Conservation (phyloP, 1,140 invertebrate genomes). For the Eumeta japonica region DNA sequence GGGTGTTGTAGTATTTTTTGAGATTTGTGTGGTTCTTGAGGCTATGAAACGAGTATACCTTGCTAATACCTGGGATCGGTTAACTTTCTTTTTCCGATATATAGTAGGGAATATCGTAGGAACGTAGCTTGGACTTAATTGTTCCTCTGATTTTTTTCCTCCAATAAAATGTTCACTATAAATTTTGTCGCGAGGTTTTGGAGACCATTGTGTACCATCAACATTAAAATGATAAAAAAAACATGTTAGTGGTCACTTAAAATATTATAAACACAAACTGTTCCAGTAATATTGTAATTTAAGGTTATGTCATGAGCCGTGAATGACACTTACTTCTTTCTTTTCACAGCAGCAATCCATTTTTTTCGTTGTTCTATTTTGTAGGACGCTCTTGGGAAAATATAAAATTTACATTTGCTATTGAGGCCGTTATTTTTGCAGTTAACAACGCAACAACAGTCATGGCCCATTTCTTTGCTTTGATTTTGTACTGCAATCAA, state of each 20-base stretch:
- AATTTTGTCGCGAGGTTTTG: conserved; percentile 1
- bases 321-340: too few relatives aligned
- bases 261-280: too few relatives aligned
- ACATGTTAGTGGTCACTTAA: background rate
- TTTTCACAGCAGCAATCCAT: too few relatives aligned
- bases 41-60: conserved; percentile 1
- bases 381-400: too few relatives aligned
- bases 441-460: too few relatives aligned
- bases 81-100: background rate
- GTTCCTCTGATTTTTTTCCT: conserved; percentile 1
- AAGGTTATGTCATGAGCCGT: too few relatives aligned
- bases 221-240: conserved; percentile 1
- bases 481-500: too few relatives aligned
- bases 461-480: too few relatives aligned
- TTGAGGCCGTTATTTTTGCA: too few relatives aligned
- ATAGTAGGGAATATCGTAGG: background rate
- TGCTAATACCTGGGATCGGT: background rate
- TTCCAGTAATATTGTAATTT: too few relatives aligned
- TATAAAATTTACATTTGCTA: too few relatives aligned
- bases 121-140: background rate
- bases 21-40: background rate
- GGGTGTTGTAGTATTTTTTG: background rate
- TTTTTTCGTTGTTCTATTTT: too few relatives aligned
- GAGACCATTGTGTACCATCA: background rate
- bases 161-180: conserved; percentile 1